A percentile compares a stretch with the other conserved stretches of the same genome.
Evolutionary conservation across 1,140 invertebrate genomes (phyloP).

Genomic region (Phenacoccus solenopsis): DNA sequence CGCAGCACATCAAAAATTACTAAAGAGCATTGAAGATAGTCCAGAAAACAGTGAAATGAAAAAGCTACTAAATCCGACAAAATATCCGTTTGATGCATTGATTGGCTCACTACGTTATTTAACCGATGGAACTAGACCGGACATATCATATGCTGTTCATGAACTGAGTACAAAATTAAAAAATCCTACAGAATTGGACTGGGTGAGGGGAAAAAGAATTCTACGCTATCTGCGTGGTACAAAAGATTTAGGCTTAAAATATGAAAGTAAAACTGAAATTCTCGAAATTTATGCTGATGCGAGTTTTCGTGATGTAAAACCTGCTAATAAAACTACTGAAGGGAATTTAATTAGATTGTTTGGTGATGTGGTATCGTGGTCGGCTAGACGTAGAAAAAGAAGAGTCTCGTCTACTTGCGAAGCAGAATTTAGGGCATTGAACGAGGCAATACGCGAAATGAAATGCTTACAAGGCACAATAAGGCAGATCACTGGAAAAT

Average conservation of each 20-base stretch:
- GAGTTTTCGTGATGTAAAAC: too few species aligned
- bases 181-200: conserved; percentile 31
- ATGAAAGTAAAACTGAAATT: conserved; percentile 22
- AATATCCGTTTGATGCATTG: conserved; percentile 32
- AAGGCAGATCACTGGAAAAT: too few species aligned
- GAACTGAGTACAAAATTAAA: conserved; percentile 28
- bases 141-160: conserved; percentile 26
- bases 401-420: too few species aligned
- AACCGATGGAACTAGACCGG: conserved; percentile 33
- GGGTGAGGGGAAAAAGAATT: conserved; percentile 30
- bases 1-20: conserved; percentile 32
- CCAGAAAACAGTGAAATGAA: too few species aligned
- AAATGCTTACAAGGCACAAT: too few species aligned
- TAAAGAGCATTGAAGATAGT: conserved; percentile 9
- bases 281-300: too few species aligned
- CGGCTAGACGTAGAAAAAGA: too few species aligned
- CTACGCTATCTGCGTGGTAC: conserved; percentile 31
- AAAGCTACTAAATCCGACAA: conserved; percentile 13
- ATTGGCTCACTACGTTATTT: conserved; percentile 33
- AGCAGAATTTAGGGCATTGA: too few species aligned
- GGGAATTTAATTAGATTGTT: too few species aligned
- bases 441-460: too few species aligned
- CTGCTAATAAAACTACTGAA: too few species aligned
- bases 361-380: too few species aligned
- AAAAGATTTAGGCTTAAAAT: conserved; percentile 27